Conservation (phyloP, 2,888 invertebrate species). For the Marronus borbonicus region DNA sequence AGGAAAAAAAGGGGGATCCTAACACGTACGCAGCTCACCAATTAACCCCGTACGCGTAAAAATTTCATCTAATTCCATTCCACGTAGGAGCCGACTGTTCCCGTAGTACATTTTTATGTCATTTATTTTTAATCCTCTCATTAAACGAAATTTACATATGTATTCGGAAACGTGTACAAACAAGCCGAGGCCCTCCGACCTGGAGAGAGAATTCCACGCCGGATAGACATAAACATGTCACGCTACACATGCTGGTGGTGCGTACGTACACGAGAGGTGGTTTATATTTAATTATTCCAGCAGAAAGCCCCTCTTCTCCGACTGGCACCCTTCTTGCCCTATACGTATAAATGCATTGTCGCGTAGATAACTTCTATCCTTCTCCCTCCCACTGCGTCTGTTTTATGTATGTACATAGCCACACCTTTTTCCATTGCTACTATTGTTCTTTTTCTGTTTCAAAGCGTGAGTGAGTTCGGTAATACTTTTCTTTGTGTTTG, state of each 20-base stretch:
- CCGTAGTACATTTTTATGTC: constrained; percentile 40
- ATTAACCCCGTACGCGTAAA: constrained; percentile 32
- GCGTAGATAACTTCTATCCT: too few relatives aligned
- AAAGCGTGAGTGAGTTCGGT: too few relatives aligned
- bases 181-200: background rate
- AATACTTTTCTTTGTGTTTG: too few relatives aligned
- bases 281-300: constrained; percentile 43
- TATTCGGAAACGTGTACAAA: constrained; percentile 37
- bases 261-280: constrained; percentile 17
- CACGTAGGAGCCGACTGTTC: background rate
- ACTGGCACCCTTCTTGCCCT: too few relatives aligned
- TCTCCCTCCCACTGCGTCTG: too few relatives aligned
- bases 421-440: too few relatives aligned
- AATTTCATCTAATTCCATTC: constrained; percentile 36
- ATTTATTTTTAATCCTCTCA: constrained; percentile 44
- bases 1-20: constrained; percentile 5
- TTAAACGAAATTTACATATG: constrained; percentile 46
- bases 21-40: constrained; percentile 4
- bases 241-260: constrained; percentile 35
- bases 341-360: too few relatives aligned
- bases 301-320: too few relatives aligned
- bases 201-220: constrained; percentile 33
- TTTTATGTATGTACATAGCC: too few relatives aligned
- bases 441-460: too few relatives aligned
- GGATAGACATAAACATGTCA: constrained; percentile 46